Evolutionary conservation across 2,888 invertebrate species (phyloP).

Genomic region (Orthosia cruda): DNA sequence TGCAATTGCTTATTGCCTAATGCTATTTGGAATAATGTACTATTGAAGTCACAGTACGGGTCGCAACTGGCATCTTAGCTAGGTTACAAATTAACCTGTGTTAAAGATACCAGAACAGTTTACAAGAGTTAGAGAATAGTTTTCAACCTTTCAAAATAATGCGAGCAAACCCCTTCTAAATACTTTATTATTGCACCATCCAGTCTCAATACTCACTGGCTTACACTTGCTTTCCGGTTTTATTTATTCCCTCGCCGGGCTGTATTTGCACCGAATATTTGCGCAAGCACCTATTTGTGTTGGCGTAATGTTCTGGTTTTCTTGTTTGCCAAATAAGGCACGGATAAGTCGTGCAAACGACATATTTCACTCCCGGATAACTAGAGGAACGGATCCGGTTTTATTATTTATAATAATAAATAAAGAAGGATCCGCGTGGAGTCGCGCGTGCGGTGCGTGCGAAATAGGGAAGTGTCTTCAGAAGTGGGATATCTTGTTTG

Average conservation of each 20-base stretch:
- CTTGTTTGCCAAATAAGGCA: conserved; percentile 75
- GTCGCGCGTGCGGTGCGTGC: conserved; percentile 45
- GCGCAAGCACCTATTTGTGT: conserved; percentile 74
- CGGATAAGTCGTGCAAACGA: conserved; percentile 67
- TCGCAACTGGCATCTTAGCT: too few relatives aligned
- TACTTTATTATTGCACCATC: conserved; percentile 57
- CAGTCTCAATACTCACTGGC: conserved; percentile 53
- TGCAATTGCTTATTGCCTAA: too few relatives aligned
- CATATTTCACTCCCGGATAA: conserved; percentile 69
- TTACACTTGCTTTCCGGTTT: conserved; percentile 69
- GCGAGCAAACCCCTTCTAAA: too few relatives aligned
- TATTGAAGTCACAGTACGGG: too few relatives aligned
- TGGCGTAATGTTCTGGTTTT: conserved; percentile 73
- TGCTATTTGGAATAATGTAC: too few relatives aligned
- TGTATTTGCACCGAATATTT: conserved; percentile 76
- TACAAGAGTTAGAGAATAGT: too few relatives aligned
- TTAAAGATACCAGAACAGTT: too few relatives aligned
- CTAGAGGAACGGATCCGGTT: conserved; percentile 55
- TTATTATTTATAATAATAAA: conserved; percentile 69
- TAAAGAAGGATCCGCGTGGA: conserved; percentile 38
- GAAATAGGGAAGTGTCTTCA: conserved; percentile 7
- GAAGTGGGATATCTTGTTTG: conserved; percentile 1
- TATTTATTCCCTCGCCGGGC: conserved; percentile 78
- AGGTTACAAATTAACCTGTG: too few relatives aligned
- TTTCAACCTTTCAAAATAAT: too few relatives aligned